These are phyloP conservation scores for Rhinolophus ferrumequinum DNA, from an alignment of 2,113 vertebrate species.

Conservation along the genomic window DNA sequence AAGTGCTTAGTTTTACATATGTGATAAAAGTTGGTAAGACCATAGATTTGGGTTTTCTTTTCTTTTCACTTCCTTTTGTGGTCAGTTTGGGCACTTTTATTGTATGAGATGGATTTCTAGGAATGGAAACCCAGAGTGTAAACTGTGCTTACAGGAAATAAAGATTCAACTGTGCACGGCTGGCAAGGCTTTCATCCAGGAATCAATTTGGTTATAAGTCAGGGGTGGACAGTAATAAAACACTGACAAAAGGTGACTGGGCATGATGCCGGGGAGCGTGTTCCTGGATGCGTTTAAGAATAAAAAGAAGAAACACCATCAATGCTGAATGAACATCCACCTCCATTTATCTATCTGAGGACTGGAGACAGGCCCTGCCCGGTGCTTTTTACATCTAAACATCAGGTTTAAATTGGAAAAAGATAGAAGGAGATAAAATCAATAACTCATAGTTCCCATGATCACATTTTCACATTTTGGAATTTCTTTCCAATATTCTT, in stretches of 20 bases:
- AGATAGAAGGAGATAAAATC: not conserved
- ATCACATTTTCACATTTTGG: not conserved
- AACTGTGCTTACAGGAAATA: slow-evolving; percentile 6
- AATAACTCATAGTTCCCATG: not conserved
- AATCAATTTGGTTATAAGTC: slow-evolving; percentile 35
- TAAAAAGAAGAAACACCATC: not conserved
- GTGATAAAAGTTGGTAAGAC: not conserved
- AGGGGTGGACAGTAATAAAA: not conserved
- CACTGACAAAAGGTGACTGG: not conserved
- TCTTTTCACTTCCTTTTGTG: not conserved
- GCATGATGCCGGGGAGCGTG: accelerated
- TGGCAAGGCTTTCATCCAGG: not conserved
- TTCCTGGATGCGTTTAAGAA: not conserved
- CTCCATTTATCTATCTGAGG: not conserved
- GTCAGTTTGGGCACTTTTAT: not conserved
- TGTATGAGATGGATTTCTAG: slow-evolving; percentile 17
- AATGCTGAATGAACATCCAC: accelerated
- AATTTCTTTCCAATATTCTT: not conserved
- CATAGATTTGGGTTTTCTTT: not conserved
- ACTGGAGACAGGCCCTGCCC: not conserved
- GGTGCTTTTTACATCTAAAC: not conserved
- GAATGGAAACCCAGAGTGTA: not conserved
- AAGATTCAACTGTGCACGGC: not conserved
- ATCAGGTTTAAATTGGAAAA: not conserved
- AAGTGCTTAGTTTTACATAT: not conserved